Conservation (phyloP, 2,113 vertebrate species). For the Illadopsis cleaveri region DNA sequence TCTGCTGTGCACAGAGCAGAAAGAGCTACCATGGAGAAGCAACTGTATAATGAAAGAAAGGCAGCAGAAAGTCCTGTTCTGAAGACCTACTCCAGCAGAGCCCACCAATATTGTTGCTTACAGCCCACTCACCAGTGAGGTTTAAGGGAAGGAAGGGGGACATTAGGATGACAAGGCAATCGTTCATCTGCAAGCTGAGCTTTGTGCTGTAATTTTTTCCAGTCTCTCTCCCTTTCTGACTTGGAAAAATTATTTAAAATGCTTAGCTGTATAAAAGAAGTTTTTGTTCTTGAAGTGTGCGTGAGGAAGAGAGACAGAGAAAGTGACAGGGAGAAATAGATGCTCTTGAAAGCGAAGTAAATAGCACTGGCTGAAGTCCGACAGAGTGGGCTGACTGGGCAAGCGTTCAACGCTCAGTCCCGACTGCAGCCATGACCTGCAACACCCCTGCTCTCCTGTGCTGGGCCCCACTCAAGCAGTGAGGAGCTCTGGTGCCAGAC, state of each 20-base stretch:
- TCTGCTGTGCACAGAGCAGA: neutral
- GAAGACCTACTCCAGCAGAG: neutral
- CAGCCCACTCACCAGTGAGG: neutral
- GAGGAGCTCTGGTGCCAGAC: slow-evolving; percentile 37
- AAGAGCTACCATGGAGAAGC: neutral
- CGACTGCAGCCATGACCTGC: slow-evolving; percentile 63
- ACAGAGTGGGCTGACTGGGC: slow-evolving; percentile 58
- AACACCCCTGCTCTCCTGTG: slow-evolving; percentile 53
- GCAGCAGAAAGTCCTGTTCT: neutral
- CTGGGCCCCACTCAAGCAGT: slow-evolving; percentile 61
- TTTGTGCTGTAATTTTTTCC: slow-evolving; percentile 50
- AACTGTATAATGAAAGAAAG: neutral
- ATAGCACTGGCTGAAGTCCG: slow-evolving; percentile 63
- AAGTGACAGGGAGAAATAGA: slow-evolving; percentile 44
- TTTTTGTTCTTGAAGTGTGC: slow-evolving; percentile 57
- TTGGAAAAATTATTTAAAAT: slow-evolving; percentile 59
- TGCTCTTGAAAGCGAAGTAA: slow-evolving; percentile 70
- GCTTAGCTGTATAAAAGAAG: slow-evolving; percentile 40
- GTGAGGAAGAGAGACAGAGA: slow-evolving; percentile 11
- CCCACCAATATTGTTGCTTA: neutral
- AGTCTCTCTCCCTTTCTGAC: slow-evolving; percentile 28
- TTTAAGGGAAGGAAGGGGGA: slow-evolving; percentile 5
- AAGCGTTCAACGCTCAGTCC: slow-evolving; percentile 55
- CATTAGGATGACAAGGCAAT: slow-evolving; percentile 44
- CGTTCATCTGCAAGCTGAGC: slow-evolving; percentile 33